Evolutionary conservation across 2,797 vertebrate genomes (phyloP).

Genomic region (Semotilus atromaculatus): DNA sequence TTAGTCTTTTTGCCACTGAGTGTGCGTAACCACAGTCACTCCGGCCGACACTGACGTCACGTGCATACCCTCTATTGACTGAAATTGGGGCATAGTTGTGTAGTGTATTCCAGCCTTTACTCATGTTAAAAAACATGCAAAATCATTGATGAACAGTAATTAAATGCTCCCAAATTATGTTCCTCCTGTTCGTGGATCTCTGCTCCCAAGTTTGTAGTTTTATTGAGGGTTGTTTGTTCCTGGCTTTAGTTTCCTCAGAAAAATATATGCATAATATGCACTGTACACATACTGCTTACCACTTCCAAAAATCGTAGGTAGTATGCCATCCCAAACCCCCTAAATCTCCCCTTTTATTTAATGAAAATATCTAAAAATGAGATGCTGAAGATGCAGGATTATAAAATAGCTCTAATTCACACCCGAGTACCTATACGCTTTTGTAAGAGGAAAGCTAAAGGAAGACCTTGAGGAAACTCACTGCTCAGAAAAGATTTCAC

Average conservation of each 20-base stretch:
- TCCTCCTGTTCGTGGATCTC: neutral
- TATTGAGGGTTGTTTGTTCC: neutral
- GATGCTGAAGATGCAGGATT: neutral
- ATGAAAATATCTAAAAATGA: neutral
- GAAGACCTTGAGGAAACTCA: constrained; percentile 23
- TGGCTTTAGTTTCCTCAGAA: neutral
- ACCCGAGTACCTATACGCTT: neutral
- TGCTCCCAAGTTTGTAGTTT: neutral
- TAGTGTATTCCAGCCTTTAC: neutral
- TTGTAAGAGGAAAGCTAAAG: neutral
- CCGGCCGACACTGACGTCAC: no score
- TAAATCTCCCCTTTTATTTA: neutral
- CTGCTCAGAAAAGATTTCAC: constrained; percentile 33
- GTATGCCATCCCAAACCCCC: neutral
- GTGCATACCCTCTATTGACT: neutral
- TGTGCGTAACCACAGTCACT: no score
- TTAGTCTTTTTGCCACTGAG: no score
- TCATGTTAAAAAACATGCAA: neutral
- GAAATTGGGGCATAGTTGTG: neutral
- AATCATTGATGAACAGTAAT: neutral
- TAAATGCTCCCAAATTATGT: neutral
- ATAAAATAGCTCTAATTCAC: neutral
- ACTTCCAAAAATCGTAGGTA: neutral
- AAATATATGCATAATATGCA: neutral
- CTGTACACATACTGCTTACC: neutral